phyloP scores from a whole-genome alignment of 2,113 vertebrate species.

The Falcunculus frontatus region DNA sequence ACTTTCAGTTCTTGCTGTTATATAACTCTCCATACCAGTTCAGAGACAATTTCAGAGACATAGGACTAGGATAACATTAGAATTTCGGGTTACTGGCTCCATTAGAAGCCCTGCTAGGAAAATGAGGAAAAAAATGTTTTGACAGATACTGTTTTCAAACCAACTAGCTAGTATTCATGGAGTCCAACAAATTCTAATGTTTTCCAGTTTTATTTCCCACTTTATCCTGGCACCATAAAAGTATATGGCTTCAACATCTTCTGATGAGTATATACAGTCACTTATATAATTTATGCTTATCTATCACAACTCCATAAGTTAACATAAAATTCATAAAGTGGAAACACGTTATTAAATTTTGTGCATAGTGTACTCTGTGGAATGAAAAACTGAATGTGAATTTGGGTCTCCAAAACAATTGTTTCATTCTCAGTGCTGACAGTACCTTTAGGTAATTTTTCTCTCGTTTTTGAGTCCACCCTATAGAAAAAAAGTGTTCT shows the following conservation, averaged over 20 bases:
- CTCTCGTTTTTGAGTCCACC: not conserved
- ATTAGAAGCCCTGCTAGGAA: not conserved
- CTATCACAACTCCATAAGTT: not conserved
- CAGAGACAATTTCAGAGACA: conserved; percentile 17
- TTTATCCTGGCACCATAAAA: not conserved
- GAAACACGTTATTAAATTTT: not conserved
- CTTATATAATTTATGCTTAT: not conserved
- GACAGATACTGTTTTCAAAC: not conserved
- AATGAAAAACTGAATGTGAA: not conserved
- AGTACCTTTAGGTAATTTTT: not conserved
- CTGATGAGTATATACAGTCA: not conserved
- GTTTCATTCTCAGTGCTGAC: not conserved
- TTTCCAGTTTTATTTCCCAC: not conserved
- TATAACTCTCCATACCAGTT: not conserved
- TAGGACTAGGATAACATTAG: not conserved
- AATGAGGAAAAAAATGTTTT: not conserved
- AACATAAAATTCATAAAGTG: not conserved
- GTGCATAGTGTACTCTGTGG: not conserved
- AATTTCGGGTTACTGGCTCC: not conserved
- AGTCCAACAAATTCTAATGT: not conserved
- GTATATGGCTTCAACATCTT: not conserved
- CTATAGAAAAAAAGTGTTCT: not conserved
- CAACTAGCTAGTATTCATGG: not conserved
- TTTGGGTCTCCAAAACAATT: not conserved
- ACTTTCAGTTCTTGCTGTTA: not conserved